Conservation (phyloP, 2,113 vertebrate genomes). For the Menura novaehollandiae region DNA sequence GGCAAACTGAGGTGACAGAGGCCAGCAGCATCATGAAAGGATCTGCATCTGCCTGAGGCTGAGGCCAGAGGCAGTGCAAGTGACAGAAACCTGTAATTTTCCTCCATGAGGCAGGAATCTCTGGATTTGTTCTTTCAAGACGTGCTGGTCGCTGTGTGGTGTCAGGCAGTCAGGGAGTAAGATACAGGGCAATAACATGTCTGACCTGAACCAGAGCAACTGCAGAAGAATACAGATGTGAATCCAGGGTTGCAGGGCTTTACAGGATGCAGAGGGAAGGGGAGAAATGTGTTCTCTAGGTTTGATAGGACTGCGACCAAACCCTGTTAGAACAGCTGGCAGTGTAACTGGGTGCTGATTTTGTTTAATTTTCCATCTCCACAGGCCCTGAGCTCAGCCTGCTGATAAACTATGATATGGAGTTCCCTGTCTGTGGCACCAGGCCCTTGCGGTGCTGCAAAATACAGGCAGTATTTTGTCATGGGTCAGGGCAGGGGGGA, state of each 20-base stretch:
- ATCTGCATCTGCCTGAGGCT: neutral
- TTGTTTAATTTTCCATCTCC: neutral
- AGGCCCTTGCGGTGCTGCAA: accelerated
- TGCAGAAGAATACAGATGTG: neutral
- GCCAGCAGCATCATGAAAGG: neutral
- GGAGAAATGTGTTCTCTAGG: neutral
- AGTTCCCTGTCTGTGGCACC: neutral
- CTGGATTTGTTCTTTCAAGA: neutral
- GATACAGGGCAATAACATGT: accelerated
- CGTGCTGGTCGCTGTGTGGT: accelerated
- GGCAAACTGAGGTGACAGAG: neutral
- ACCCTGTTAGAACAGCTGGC: neutral
- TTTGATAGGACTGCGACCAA: neutral
- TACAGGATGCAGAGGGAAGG: neutral
- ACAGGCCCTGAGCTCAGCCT: neutral
- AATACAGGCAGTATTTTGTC: neutral
- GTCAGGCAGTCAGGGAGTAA: neutral
- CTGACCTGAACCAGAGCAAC: neutral
- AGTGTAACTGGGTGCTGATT: neutral
- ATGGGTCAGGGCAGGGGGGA: neutral
- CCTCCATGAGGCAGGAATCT: neutral
- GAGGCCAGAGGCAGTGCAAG: neutral
- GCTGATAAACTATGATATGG: neutral
- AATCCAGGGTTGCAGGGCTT: neutral
- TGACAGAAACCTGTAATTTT: neutral